Percentiles rank a stretch among this genome's conserved stretches.
Conservation (phyloP, 2,797 vertebrate species). For the Pithecia hirsuta region DNA sequence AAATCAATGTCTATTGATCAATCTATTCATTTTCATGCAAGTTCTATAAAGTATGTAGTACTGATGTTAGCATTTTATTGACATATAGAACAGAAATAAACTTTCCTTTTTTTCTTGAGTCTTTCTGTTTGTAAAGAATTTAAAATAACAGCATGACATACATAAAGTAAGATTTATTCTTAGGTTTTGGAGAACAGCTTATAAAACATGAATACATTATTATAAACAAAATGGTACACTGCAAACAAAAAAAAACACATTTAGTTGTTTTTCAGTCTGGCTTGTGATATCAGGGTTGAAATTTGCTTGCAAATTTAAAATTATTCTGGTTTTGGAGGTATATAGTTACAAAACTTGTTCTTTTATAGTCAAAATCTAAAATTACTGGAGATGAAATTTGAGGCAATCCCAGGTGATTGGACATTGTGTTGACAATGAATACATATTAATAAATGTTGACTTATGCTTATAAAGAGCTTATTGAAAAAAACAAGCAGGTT, state of each 20-base stretch:
- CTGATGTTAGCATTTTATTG: background rate
- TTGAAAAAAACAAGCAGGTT: background rate
- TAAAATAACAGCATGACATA: background rate
- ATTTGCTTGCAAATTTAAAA: background rate
- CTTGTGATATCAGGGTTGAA: background rate
- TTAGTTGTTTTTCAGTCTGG: background rate
- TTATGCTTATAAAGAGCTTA: background rate
- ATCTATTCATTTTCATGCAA: constrained; percentile 18
- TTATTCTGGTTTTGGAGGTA: background rate
- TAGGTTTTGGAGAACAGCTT: background rate
- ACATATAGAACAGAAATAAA: background rate
- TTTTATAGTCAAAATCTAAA: background rate
- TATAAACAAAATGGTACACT: background rate
- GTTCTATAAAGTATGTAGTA: background rate
- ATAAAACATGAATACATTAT: background rate
- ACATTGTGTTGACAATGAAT: background rate
- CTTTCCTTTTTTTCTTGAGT: constrained; percentile 16
- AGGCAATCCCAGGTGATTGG: background rate
- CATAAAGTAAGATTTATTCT: background rate
- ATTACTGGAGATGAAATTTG: background rate
- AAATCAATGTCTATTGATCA: background rate
- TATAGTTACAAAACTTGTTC: background rate
- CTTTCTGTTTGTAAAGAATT: constrained; percentile 6
- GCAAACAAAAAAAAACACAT: background rate
- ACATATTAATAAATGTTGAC: background rate